These are phyloP conservation scores for Aegotheles bennettii DNA, from an alignment of 2,113 vertebrate genomes.

Conservation along the genomic window DNA sequence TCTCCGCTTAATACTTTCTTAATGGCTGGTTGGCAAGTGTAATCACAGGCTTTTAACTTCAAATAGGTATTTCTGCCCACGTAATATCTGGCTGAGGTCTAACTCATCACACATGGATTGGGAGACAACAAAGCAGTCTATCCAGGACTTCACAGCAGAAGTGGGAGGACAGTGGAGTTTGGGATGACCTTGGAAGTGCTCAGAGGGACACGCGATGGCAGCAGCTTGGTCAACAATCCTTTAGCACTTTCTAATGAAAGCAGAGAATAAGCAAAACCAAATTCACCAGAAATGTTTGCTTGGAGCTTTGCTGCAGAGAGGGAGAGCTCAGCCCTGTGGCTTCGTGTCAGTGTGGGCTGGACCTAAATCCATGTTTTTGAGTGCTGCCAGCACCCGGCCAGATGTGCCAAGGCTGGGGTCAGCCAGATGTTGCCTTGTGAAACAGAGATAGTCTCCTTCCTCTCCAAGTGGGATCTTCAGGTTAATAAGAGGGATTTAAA, in stretches of 20 bases:
- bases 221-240: neutral
- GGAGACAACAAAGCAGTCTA: neutral
- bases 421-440: neutral
- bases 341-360: neutral
- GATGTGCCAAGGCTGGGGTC: neutral
- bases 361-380: neutral
- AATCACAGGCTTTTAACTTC: conserved; percentile 64
- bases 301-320: neutral
- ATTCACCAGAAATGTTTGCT: neutral
- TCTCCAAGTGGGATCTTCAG: neutral
- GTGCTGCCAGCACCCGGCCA: rapidly evolving
- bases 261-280: neutral
- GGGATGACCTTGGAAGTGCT: neutral
- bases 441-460: neutral
- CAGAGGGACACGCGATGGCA: neutral
- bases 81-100: conserved; percentile 58
- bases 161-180: neutral
- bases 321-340: neutral
- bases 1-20: conserved; percentile 48
- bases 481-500: neutral
- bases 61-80: conserved; percentile 61
- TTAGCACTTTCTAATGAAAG: neutral
- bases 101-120: neutral
- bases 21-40: conserved; percentile 69
- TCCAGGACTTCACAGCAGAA: neutral